Evolutionary conservation across 1,140 invertebrate genomes (phyloP), one percentile per base, ranked within the genome.

Genomic region (Zaprionus africanus): DNA sequence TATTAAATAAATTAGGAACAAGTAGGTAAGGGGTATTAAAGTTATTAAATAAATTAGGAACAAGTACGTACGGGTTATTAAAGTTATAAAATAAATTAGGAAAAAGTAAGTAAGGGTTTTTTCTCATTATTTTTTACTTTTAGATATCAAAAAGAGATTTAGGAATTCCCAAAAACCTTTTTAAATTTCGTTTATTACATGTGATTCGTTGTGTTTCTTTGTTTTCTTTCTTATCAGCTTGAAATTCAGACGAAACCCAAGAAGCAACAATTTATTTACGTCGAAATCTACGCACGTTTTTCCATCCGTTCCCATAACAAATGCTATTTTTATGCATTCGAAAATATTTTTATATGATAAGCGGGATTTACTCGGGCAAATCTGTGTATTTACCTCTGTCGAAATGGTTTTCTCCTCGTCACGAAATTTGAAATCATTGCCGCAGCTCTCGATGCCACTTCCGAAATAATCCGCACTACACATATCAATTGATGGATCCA

Each of bases 401-500:
- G 86, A 79, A 34, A 92, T 88, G 7, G 90, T 92, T 57, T 80
- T 75, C 41, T 92, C 90, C 19, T 82, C 53, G 68, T 85, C 88
- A 17, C 81, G 63, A 67, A 87, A 92, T 54, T 84, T 82, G 4
- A 85, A 82, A 66, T 85, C 82, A n/a, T 71, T 79, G n/a, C 69
- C 78, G 51, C 83, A 83, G n/a, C 36, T 60, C 49, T 85, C 80
- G 5, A 67, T 65, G 0, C 58, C 68, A 15, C 83, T 67, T 1
- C 73, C 79, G 73, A 95, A 95, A 22, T 93, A 88, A 12, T 81
- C 38, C 5, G 63, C 22, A 13, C 13, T 51, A 56, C 91, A 92
- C 22, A 60, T 78, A 7, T 67, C 60, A 12, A 24, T 58, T 66
- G 0, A 82, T 79, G 0, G 76, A 75, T 13, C 13, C 2, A 46